Evolutionary conservation across 2,888 invertebrate genomes (phyloP), one percentile per base, ranked within the genome.

Genomic region (Amiota minor): DNA sequence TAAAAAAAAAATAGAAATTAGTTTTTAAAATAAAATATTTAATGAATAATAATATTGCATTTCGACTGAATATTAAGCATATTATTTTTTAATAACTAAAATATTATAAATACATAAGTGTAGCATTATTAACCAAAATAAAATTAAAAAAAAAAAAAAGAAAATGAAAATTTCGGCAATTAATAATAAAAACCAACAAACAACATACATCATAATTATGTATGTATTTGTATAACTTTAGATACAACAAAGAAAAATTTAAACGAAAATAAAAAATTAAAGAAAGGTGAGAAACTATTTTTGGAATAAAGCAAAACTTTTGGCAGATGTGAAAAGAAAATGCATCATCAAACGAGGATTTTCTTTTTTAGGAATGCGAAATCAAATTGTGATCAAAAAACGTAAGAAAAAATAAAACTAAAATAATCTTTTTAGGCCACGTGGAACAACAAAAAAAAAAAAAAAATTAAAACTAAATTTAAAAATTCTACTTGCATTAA

Each of bases 341-440:
- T 80, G 77, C 81, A 76, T 81, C 78, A 49, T 75, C 81, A 78
- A 82, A 85, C 77, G 79, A 81, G 76, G 74, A 72, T 77, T 81
- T 72, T 35, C 35, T 35, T 35, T 76, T 72, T 74, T 85, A 80
- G 83, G 77, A 78, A 83, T 79, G 83, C 83, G 83, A 82, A 86
- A 86, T 85, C 84, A 88, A 87, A 87, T 88, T 88, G 87, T 87
- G 88, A 87, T 87, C 86, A 82, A 88, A 86, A 76, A 77, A 80
- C 73, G 75, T 77, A 77, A 76, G 72, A 71, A 35, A 35, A 35
- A 69, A 67, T 49, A 77, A 78, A 71, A 78, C 76, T 72, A 70
- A 73, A 73, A 74, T 70, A 71, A 72, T 76, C 49, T 69, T 74
- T 76, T 78, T 76, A 78, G 77, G 75, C 76, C 76, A 35, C 35